A percentile compares a stretch with the other conserved stretches of the same genome.
Conservation (phyloP, 1,140 invertebrate genomes). For the Charaxes varanes region DNA sequence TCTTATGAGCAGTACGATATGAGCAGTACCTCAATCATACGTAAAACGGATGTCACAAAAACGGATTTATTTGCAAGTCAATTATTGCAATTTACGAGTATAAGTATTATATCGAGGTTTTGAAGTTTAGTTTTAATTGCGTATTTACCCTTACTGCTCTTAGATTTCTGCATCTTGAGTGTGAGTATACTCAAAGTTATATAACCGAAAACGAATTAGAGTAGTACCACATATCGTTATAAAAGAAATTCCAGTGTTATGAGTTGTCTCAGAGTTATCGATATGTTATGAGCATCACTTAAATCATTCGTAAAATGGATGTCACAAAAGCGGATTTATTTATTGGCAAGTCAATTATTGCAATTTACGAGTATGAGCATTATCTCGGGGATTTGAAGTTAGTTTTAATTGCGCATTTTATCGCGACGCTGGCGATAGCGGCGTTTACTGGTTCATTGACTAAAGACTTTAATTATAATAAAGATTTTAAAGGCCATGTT, state of each 20-base stretch:
- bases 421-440: constrained; percentile 28
- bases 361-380: constrained; percentile 43
- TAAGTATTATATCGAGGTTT: constrained; percentile 38
- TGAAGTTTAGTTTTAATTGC: constrained; percentile 41
- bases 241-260: too few species aligned
- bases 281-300: constrained; percentile 5
- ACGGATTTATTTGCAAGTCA: constrained; percentile 33
- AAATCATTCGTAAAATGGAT: constrained; percentile 12
- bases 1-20: constrained; percentile 8
- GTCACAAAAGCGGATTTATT: constrained; percentile 26
- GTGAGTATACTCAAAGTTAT: too few species aligned
- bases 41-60: constrained; percentile 15
- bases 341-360: constrained; percentile 36
- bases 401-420: constrained; percentile 43
- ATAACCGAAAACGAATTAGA: too few species aligned
- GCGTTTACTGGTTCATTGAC: constrained; percentile 26
- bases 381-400: constrained; percentile 37
- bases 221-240: too few species aligned
- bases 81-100: constrained; percentile 39
- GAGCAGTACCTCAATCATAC: constrained; percentile 6
- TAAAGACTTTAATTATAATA: constrained; percentile 5
- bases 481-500: constrained; percentile 2
- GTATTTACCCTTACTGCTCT: too few species aligned
- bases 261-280: too few species aligned
- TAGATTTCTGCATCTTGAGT: too few species aligned